These are phyloP conservation scores for Drosophila setosimentum DNA, from an alignment of 2,888 invertebrate genomes.

Conservation along the genomic window DNA sequence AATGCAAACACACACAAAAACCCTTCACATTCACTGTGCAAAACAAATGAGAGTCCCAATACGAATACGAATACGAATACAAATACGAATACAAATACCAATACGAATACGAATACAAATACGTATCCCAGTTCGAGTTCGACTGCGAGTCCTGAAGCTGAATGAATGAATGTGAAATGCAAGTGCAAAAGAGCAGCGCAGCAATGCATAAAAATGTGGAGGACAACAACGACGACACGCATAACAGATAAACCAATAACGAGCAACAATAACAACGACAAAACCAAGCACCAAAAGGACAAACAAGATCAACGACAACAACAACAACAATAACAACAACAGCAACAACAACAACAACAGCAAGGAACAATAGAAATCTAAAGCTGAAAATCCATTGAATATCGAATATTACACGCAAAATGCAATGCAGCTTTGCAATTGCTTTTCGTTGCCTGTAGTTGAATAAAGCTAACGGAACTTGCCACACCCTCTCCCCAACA, in stretches of 20 bases:
- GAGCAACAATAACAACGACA: constrained; percentile 39
- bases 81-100: too few relatives aligned
- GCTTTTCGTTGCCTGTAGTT: constrained; percentile 48
- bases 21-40: constrained; percentile 45
- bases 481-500: neutral
- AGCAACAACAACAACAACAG: constrained; percentile 16
- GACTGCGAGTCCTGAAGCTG: constrained; percentile 25
- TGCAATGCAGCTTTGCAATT: constrained; percentile 61
- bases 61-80: constrained; percentile 23
- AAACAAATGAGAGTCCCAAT: constrained; percentile 40
- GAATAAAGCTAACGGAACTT: constrained; percentile 34
- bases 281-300: constrained; percentile 1
- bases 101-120: constrained; percentile 22
- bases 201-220: constrained; percentile 24
- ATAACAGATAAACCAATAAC: constrained; percentile 68
- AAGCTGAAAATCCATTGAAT: constrained; percentile 47
- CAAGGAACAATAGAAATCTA: constrained; percentile 26
- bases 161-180: constrained; percentile 54
- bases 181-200: constrained; percentile 49
- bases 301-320: constrained; percentile 19
- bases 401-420: constrained; percentile 64
- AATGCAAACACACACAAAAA: constrained; percentile 11
- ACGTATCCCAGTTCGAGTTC: neutral
- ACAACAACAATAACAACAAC: constrained; percentile 10
- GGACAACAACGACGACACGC: constrained; percentile 43